phyloP scores from a whole-genome alignment of 2,797 vertebrate species.

The Pelobates cultripes region DNA sequence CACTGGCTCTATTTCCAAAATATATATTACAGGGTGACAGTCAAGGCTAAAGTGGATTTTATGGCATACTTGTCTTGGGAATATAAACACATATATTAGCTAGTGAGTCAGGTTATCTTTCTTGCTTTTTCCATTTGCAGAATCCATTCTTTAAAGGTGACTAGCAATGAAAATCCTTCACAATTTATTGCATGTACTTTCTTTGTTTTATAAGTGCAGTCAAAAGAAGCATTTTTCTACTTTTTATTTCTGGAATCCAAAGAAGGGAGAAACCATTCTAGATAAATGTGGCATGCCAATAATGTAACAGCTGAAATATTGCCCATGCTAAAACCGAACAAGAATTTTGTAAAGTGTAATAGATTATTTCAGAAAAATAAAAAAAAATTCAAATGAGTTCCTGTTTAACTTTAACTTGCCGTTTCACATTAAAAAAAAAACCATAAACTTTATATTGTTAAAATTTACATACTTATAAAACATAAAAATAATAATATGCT shows the following conservation, averaged over 20 bases:
- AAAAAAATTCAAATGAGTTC: no score
- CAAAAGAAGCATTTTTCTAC: conserved; percentile 11
- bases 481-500: no score
- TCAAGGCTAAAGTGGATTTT: conserved; percentile 43
- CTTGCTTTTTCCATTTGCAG: conserved; percentile 39
- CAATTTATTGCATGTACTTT: conserved; percentile 35
- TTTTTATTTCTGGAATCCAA: conserved; percentile 15
- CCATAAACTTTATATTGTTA: no score
- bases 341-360: no score
- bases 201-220: conserved; percentile 37
- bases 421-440: no score
- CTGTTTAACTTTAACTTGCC: no score
- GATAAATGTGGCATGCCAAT: background rate
- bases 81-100: conserved; percentile 44
- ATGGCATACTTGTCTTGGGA: conserved; percentile 41
- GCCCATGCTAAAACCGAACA: no score
- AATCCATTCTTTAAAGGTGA: conserved; percentile 44
- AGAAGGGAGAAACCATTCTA: background rate
- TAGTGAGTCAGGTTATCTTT: conserved; percentile 23
- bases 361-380: no score
- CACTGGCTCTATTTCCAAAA: conserved; percentile 32
- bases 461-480: no score
- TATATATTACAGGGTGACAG: conserved; percentile 39
- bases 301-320: no score
- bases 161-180: conserved; percentile 22